Base-by-base conservation (phyloP, 2,113 vertebrate genomes). In the Salvelinus fontinalis region DNA sequence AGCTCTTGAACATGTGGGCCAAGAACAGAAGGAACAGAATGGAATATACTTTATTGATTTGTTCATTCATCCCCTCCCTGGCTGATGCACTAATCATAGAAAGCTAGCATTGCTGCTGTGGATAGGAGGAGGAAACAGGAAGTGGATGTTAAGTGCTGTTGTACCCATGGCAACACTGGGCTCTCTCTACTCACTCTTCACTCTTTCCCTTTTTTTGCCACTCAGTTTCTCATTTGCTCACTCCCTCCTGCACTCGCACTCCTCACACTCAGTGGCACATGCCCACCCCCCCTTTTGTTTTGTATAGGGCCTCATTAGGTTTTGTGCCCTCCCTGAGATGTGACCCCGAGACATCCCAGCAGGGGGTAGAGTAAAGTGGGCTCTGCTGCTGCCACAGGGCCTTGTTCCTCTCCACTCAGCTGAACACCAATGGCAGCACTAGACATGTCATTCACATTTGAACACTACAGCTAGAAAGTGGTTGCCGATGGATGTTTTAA, bases 61-160 rank as follows among this genome's bases (percentile, higher is more conserved):
- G 90, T 91, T 90, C 74, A 89, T 91, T 85, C 73, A 71, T 81
- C 75, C 84, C 74, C 74, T 76, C 73, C 68, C 73, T 18, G 51
- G 51, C 12, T 54, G 51, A 18, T 54, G 69, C 78, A 74, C 51
- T 31, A 68, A 79, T 87, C 80, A 76, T 74, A 62, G 75, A 84
- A 73, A 39, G 78, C 75, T 22, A 68, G 51, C 68, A 79, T 48
- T 11, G 1, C 78, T 68, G 74, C 70, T 68, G 49, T 2, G 69
- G 75, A 34, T 67, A 85, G 75, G 72, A 83, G 77, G 62, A 77
- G 73, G 85, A 88, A 89, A 78, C 85, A 79, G 90, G 87, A 91
- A 88, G 86, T 78, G 82, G 82, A 85, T 82, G 70, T 70, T 88
- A 76, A 89, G 86, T 81, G 83, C 83, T 74, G 51, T 20, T 76